These are phyloP conservation scores for Diarsia dahlii DNA, from an alignment of 2,888 invertebrate genomes.

Conservation along the genomic window DNA sequence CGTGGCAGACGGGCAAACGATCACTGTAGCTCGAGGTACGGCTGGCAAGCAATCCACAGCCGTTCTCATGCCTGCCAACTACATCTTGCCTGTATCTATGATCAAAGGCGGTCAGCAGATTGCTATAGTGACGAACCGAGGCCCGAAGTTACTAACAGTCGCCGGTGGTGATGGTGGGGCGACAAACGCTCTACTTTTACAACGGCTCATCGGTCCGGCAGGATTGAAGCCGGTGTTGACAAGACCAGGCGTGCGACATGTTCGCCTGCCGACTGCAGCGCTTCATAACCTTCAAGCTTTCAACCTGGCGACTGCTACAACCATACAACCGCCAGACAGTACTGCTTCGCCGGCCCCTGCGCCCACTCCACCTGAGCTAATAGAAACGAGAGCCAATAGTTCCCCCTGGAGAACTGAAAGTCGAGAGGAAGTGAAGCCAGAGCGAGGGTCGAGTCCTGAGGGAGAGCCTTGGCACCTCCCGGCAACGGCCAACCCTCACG, in stretches of 20 bases:
- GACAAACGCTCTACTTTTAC: conserved; percentile 92
- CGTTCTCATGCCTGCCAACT: conserved; percentile 93
- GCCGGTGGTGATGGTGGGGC: conserved; percentile 86
- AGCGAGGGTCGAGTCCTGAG: conserved; percentile 83
- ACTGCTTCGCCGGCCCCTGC: conserved; percentile 79
- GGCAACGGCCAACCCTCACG: conserved; percentile 79
- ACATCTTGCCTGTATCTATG: conserved; percentile 93
- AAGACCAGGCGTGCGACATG: conserved; percentile 90
- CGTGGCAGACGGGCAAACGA: conserved; percentile 92
- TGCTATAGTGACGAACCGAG: conserved; percentile 93
- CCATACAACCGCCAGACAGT: conserved; percentile 81
- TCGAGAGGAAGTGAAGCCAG: conserved; percentile 80
- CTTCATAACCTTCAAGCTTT: conserved; percentile 86
- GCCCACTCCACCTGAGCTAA: conserved; percentile 82
- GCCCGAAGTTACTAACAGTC: conserved; percentile 89
- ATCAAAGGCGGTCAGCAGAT: conserved; percentile 94
- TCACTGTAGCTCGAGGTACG: conserved; percentile 91
- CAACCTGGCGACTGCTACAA: conserved; percentile 79
- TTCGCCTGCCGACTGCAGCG: conserved; percentile 85
- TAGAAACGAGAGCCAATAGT: conserved; percentile 81
- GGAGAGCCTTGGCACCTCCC: conserved; percentile 86
- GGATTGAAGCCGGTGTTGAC: conserved; percentile 90
- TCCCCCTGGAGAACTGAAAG: conserved; percentile 82
- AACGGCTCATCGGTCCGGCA: conserved; percentile 92
- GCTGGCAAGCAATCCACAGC: conserved; percentile 92